phyloP scores from a whole-genome alignment of 2,113 vertebrate genomes.

The Chaetura pelagica region DNA sequence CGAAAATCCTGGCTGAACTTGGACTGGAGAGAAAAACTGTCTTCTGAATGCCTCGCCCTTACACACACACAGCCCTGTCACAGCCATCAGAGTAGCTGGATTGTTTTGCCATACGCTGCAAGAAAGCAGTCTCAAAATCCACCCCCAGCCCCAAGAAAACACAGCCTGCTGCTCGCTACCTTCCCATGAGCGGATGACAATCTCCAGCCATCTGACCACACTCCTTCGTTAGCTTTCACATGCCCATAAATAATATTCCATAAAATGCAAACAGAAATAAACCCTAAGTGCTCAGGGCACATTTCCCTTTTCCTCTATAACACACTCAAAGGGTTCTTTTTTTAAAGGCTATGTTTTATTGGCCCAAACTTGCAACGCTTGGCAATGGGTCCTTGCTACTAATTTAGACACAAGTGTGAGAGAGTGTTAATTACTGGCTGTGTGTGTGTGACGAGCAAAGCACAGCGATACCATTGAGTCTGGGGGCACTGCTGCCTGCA shows the following conservation, averaged over 20 bases:
- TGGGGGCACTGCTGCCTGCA: fast-evolving
- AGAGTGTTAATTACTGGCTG: neutral
- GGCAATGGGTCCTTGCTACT: neutral
- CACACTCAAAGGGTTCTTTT: neutral
- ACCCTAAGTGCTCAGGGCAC: constrained; percentile 38
- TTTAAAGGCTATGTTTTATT: neutral
- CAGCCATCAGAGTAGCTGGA: neutral
- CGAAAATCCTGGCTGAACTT: neutral
- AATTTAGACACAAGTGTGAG: neutral
- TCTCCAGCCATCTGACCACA: fast-evolving
- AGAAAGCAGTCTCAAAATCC: neutral
- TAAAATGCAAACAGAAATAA: constrained; percentile 44
- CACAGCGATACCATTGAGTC: fast-evolving
- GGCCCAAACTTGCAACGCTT: neutral
- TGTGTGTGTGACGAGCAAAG: neutral
- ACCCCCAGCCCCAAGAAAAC: neutral
- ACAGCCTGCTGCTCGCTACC: fast-evolving
- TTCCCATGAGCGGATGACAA: neutral
- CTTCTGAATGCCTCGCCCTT: neutral
- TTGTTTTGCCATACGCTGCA: neutral
- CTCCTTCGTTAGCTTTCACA: constrained; percentile 14
- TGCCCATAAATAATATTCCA: constrained; percentile 27
- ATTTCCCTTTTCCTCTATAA: constrained; percentile 40
- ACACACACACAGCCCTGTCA: fast-evolving
- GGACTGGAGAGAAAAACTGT: neutral